Evolutionary conservation across 2,888 invertebrate genomes (phyloP), one percentile per base, ranked within the genome.

Genomic region (Pyrochroa serraticornis): DNA sequence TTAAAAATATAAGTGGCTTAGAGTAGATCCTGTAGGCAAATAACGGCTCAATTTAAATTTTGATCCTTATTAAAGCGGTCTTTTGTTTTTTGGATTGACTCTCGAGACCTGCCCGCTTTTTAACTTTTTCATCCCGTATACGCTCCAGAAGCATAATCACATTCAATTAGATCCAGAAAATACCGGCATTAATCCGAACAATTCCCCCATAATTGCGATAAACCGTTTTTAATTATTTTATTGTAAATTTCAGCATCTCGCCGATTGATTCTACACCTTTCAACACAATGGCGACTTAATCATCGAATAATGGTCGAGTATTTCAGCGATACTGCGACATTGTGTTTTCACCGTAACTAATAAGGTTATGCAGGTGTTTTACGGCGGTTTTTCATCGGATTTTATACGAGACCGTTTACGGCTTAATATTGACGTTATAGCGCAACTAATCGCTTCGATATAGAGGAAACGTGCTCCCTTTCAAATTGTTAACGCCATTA

Each of bases 1-100:
- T 77, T 77, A 76, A 77, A 77, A 76, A 75, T 75, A 71, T 76
- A 77, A 77, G 77, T 77, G 77, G 77, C 76, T 77, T 77, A 75
- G 70, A 72, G 68, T 73, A 74, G 75, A 77, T 76, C 76, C 76
- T 70, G 73, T 73, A 71, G 72, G 75, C 76, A 77, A 76, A 77
- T 77, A 77, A 70, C 73, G 72, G 76, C 74, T 76, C 76, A 75
- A 77, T 75, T 75, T 74, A 76, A 76, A 77, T 76, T 76, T 74
- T 74, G 76, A 77, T 77, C 77, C 77, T 76, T 73, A 75, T 76
- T 75, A 76, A 76, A 77, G 74, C 74, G 74, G 71, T 71, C 76
- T 74, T 75, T 77, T 77, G 76, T 77, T 77, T 58, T 77, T 74
- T 75, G 71, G 69, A 75, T 73, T 71, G 72, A 67, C 75, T 73